Base-by-base conservation (phyloP, 1,140 invertebrate genomes). In the Megathymus violae region DNA sequence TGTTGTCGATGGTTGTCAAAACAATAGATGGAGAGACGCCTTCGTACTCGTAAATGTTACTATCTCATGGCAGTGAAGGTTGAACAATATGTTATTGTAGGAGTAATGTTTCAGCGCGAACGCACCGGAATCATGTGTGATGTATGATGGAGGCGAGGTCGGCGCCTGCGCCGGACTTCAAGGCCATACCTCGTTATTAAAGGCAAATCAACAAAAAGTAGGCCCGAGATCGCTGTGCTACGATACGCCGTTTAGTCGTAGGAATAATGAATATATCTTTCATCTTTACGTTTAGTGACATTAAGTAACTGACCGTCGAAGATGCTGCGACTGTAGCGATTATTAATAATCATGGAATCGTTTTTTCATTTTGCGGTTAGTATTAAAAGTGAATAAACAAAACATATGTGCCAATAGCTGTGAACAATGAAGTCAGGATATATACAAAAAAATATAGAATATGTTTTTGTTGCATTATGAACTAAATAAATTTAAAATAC, bases 61-160 rank as follows among this genome's bases (percentile, higher is more conserved):
- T 48, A 17, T 48, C 52, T 74, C 56, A 65, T 67, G 27, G 63
- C 15, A 59, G 27, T 54, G 71, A 77, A 74, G 69, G 69, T 67
- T 69, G 58, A 64, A 68, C 38, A 69, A 65, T 72, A 68, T 66
- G 46, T 70, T 67, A 70, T 60, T 64, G 69, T 75, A 40, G 62
- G 66, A 60, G 70, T 74, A 77, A 74, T 77, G 71, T 69, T 76
- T 77, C 69, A 71, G 64, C 62, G 69, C 27, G 63, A 62, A 65
- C 65, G 69, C 61, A 75, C 65, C 67, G 60, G 61, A 68, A 73
- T 67, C 50, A 60, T 70, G 64, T 64, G 69, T 69, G 69, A 71
- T 71, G 61, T 74, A 72, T 64, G 59, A 67, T 62, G 46, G 27
- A 62, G 46, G 38, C 64, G 69, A 75, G 76, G 73, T 72, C 71